Conservation (phyloP, 2,797 vertebrate genomes). For the Oryzias sinensis region DNA sequence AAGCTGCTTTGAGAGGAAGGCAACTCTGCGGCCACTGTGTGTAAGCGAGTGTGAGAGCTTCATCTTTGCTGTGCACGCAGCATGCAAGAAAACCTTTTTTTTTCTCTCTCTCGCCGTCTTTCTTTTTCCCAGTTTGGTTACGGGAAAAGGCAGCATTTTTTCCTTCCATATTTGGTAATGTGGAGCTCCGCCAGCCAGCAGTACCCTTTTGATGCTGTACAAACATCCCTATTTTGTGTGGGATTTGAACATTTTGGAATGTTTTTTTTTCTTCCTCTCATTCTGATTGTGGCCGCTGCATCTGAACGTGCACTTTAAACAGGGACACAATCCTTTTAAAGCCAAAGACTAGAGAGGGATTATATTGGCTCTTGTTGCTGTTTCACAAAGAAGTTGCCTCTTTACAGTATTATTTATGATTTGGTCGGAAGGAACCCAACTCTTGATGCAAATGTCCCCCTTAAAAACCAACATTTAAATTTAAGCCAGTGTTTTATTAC, state of each 20-base stretch:
- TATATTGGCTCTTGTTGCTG: conserved; percentile 23
- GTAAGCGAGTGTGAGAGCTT: conserved; percentile 70
- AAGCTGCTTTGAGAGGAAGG: conserved; percentile 57
- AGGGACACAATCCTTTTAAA: conserved; percentile 50
- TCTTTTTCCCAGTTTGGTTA: conserved; percentile 76
- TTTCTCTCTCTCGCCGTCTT: conserved; percentile 32
- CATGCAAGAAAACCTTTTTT: conserved; percentile 67
- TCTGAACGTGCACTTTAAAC: conserved; percentile 57
- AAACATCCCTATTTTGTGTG: conserved; percentile 78
- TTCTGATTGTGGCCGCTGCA: conserved; percentile 61
- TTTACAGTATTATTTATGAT: conserved; percentile 60
- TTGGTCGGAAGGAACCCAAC: conserved; percentile 29
- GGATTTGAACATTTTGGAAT: conserved; percentile 69
- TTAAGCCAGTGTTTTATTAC: conserved; percentile 50
- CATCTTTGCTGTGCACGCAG: conserved; percentile 74
- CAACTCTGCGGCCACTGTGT: conserved; percentile 61
- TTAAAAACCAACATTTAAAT: conserved; percentile 62
- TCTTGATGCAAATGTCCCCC: conserved; percentile 58
- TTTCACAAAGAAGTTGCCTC: conserved; percentile 36
- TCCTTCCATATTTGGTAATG: conserved; percentile 85
- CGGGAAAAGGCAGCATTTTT: conserved; percentile 84
- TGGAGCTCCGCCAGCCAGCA: conserved; percentile 79
- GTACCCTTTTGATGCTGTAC: conserved; percentile 80
- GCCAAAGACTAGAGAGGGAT: conserved; percentile 29
- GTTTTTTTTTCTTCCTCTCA: conserved; percentile 53